phyloP scores from a whole-genome alignment of 2,113 vertebrate species.

The Scalopus aquaticus region DNA sequence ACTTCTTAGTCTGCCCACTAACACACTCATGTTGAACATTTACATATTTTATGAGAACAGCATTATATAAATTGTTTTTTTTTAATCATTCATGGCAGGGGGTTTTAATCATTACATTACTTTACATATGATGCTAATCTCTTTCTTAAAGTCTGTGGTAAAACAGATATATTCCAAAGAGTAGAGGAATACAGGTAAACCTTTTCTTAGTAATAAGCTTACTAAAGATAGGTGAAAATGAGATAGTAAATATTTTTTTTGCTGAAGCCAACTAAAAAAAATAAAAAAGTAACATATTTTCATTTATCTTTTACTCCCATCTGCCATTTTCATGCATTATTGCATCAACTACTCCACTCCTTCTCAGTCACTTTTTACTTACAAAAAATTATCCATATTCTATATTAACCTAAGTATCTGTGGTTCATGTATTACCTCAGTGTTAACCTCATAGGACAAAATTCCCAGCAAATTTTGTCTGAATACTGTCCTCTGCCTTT shows the following conservation, averaged over 20 bases:
- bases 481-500: slow-evolving; percentile 29
- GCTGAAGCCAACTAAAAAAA: slow-evolving; percentile 26
- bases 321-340: slow-evolving; percentile 46
- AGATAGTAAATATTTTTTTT: neutral
- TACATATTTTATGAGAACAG: neutral
- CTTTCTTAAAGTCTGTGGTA: neutral
- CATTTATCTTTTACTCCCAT: slow-evolving; percentile 7
- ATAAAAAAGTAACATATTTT: neutral
- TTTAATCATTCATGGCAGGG: neutral
- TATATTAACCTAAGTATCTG: slow-evolving; percentile 21
- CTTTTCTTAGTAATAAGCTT: neutral
- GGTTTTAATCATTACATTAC: neutral
- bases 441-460: neutral
- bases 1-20: too few relatives aligned
- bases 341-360: neutral
- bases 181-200: neutral
- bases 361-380: slow-evolving; percentile 5
- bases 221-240: neutral
- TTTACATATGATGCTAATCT: neutral
- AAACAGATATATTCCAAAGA: neutral
- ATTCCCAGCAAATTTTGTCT: slow-evolving; percentile 33
- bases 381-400: slow-evolving; percentile 24
- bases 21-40: too few relatives aligned
- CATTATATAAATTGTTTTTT: neutral
- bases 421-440: neutral